These are phyloP conservation scores for Chelidonichthys spinosus DNA, from an alignment of 2,797 vertebrate species.

Conservation along the genomic window DNA sequence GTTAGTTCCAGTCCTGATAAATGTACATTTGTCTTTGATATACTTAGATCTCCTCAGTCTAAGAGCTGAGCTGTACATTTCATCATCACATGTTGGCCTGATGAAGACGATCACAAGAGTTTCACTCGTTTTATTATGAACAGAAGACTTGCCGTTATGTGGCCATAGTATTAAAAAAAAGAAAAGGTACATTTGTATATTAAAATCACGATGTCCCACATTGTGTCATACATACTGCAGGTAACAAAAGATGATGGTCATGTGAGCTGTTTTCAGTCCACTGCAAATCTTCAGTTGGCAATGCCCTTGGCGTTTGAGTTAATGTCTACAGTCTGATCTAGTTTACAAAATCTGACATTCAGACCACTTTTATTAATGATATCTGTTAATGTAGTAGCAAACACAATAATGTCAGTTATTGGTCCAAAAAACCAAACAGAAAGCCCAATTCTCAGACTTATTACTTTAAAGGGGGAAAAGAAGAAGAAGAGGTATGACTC, in stretches of 20 bases:
- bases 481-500: background rate
- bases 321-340: constrained; percentile 32
- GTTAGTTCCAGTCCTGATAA: background rate
- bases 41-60: background rate
- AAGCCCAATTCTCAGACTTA: constrained; percentile 15
- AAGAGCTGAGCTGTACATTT: background rate
- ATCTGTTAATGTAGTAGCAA: background rate
- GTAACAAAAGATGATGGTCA: constrained; percentile 33
- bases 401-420: background rate
- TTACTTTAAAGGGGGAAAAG: background rate
- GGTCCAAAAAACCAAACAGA: constrained; percentile 8
- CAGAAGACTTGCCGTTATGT: constrained; percentile 25
- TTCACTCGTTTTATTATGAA: constrained; percentile 68
- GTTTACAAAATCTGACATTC: constrained; percentile 14
- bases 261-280: constrained; percentile 23
- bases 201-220: constrained; percentile 37
- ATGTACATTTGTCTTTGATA: background rate
- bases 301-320: constrained; percentile 32
- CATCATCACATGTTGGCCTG: background rate
- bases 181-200: constrained; percentile 61
- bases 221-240: constrained; percentile 21
- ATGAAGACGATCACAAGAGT: background rate
- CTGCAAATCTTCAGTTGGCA: constrained; percentile 24
- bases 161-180: constrained; percentile 41
- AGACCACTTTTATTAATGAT: constrained; percentile 5